phyloP scores from a whole-genome alignment of 2,797 vertebrate species.

The Galago senegalensis region DNA sequence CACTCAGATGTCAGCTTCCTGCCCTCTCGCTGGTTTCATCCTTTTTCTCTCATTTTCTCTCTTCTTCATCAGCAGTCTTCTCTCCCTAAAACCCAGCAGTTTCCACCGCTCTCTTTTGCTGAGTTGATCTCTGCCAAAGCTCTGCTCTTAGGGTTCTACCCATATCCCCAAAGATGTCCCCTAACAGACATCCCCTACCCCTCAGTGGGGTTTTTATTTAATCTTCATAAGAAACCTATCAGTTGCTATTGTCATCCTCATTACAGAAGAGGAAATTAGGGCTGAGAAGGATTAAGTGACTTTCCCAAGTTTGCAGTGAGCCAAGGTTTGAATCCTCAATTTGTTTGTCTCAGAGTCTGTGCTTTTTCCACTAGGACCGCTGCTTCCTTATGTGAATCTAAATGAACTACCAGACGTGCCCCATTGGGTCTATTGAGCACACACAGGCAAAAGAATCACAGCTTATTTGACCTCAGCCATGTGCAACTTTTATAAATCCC shows the following conservation, averaged over 20 bases:
- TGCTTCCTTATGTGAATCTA: neutral
- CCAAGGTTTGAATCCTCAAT: neutral
- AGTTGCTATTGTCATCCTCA: neutral
- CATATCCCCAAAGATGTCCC: neutral
- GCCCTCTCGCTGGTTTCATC: too few relatives aligned
- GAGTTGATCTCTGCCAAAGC: neutral
- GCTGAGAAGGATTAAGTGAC: neutral
- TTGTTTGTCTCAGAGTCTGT: neutral
- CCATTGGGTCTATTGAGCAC: neutral
- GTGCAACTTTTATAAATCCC: neutral
- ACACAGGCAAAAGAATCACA: neutral
- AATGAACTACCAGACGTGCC: neutral
- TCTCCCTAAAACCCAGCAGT: neutral
- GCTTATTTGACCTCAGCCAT: neutral
- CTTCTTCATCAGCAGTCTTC: neutral
- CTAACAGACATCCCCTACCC: neutral
- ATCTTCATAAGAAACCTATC: neutral
- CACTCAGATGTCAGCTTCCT: too few relatives aligned
- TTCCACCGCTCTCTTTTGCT: neutral
- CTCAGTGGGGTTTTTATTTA: neutral
- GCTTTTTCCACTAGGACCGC: neutral
- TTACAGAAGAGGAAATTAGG: neutral
- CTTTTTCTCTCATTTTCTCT: fast-evolving
- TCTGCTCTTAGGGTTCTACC: neutral
- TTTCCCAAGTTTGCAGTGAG: neutral